Base-by-base conservation (phyloP, 2,113 vertebrate genomes). In the Seriola rivoliana region DNA sequence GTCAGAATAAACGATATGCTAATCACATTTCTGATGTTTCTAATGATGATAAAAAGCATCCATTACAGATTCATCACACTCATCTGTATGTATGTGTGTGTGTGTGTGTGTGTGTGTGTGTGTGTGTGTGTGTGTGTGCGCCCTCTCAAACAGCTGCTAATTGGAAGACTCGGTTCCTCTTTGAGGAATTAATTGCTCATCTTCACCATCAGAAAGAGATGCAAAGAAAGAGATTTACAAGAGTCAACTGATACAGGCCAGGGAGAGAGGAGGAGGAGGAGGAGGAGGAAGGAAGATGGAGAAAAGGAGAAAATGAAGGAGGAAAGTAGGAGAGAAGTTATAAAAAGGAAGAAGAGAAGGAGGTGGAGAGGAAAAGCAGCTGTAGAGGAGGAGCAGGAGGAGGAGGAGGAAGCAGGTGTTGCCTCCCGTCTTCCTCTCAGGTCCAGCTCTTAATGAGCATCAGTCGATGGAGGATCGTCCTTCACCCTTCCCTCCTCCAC, bases 131-230 rank as follows among this genome's bases (percentile, higher is more conserved):
- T 80, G 77, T 70, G 74, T 74, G 60, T 42, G 63, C 76, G 63
- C 76, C 19, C 59, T 64, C 74, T 84, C 65, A 87, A 87, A 86
- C 71, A 90, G 82, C 71, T 85, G 80, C 84, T 89, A 91, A 94
- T 92, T 90, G 91, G 90, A 86, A 25, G 87, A 70, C 78, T 89
- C 44, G 12, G 80, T 60, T 81, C 36, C 67, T 92, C 85, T 91
- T 92, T 93, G 82, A 94, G 87, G 71, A 82, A 82, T 87, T 89
- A 93, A 93, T 91, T 88, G 86, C 81, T 68, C 85, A 52, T 86
- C 84, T 81, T 85, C 64, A 9, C 64, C 34, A 21, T 83, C 75
- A 86, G 57, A 60, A 58, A 82, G 63, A 77, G 81, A 60, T 14
- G 71, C 29, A 72, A 13, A 17, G 74, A 78, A 46, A 73, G 29